phyloP scores from a whole-genome alignment of 2,797 vertebrate species.

The Gymnopithys bicolor region DNA sequence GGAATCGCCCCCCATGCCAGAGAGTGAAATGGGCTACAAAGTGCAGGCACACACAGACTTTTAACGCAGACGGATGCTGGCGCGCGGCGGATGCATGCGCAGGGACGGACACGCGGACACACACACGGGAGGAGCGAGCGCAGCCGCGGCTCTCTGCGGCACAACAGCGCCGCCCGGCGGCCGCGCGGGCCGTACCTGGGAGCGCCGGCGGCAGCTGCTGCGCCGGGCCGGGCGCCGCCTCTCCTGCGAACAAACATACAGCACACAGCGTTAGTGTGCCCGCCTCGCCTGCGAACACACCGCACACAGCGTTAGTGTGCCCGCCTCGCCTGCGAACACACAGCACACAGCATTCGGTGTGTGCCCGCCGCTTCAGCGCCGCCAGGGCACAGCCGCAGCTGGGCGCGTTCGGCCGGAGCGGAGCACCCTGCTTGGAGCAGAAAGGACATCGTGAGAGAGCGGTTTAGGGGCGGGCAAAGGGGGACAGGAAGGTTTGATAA shows the following conservation, averaged over 20 bases:
- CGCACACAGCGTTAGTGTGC: background rate
- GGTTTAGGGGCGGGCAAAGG: background rate
- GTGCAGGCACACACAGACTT: background rate
- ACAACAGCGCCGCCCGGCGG: constrained; percentile 76
- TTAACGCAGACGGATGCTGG: background rate
- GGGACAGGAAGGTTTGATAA: background rate
- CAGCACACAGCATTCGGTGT: too few relatives aligned
- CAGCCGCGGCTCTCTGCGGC: constrained; percentile 16
- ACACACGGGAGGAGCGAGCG: too few relatives aligned
- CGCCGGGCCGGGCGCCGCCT: constrained; percentile 75
- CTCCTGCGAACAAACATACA: constrained; percentile 50
- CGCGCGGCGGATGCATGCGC: fast-evolving
- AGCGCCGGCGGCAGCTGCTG: constrained; percentile 83
- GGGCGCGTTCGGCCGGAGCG: background rate
- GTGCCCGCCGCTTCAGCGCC: background rate
- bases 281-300: constrained; percentile 71
- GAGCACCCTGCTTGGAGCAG: background rate
- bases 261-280: background rate
- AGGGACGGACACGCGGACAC: background rate
- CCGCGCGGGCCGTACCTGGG: constrained; percentile 77
- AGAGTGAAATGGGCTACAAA: background rate
- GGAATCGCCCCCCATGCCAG: background rate
- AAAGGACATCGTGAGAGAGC: background rate
- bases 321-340: background rate
- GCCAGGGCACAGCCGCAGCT: background rate